A percentile compares a stretch with the other conserved stretches of the same genome.
Conservation (phyloP, 1,140 invertebrate genomes). For the Pachypsylla venusta region DNA sequence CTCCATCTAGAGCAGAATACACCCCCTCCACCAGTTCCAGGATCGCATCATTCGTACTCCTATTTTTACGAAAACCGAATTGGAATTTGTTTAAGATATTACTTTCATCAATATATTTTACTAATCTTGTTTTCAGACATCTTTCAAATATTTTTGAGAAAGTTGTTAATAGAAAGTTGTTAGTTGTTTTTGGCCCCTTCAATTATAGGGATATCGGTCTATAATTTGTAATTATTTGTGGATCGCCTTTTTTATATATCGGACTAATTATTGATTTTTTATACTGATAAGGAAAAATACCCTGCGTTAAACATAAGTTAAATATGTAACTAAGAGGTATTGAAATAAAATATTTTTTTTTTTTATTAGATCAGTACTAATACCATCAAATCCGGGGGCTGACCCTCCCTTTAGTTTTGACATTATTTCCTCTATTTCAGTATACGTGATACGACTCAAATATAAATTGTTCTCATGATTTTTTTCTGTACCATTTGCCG, state of each 20-base stretch:
- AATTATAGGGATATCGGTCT: neutral
- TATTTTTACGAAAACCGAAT: conserved; percentile 7
- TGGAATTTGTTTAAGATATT: neutral
- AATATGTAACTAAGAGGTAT: neutral
- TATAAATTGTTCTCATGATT: neutral
- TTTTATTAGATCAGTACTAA: neutral
- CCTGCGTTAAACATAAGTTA: neutral
- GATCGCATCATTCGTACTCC: neutral
- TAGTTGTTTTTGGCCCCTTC: no score
- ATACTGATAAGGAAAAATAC: neutral
- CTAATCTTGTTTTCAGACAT: neutral
- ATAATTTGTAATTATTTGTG: neutral
- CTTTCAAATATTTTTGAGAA: neutral
- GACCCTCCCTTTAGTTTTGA: neutral
- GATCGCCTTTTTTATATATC: neutral
- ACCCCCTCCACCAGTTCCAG: neutral
- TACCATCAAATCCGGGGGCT: neutral
- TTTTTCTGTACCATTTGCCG: neutral
- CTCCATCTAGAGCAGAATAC: no score
- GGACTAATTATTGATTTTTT: neutral
- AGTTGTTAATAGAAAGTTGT: no score
- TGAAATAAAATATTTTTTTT: neutral
- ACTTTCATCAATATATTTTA: neutral
- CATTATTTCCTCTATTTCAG: neutral
- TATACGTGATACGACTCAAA: neutral